Evolutionary conservation across 2,888 invertebrate genomes (phyloP), one percentile per base, ranked within the genome.

Genomic region (Pocota personata): DNA sequence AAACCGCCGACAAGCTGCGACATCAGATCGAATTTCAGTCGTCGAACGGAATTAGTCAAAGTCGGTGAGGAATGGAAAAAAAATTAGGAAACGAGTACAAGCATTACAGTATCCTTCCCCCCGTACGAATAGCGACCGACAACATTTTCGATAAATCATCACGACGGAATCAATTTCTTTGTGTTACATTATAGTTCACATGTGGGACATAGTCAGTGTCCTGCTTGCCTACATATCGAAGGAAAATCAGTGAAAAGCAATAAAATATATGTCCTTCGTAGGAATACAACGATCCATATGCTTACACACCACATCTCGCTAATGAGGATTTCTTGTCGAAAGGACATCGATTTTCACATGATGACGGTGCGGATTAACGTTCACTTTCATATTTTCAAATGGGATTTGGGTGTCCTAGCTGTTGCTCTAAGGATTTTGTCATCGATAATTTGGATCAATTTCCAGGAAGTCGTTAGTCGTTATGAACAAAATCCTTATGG

Each of bases 251-350:
- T 37, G 43, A 73, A 73, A 57, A 71, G 40, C 32, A 82, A 82
- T 64, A 55, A 67, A 69, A 57, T 75, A 4, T 27, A 8, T 58
- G 37, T 60, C 67, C 24, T 46, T 35, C 27, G 12, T 6, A 16
- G 7, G 24, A 40, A 30, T 24, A 43, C 43, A 48, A n/a, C 24
- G 24, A 16, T 62, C 78, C 73, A 83, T 78, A 83, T 83, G 78
- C 37, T 62, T 37, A 64, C 1, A n/a, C 2, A 6, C n/a, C 46
- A 52, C 73, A 67, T 62, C 60, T 64, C 69, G 73, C 83, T 83
- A 83, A 83, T 83, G 83, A 83, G 73, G 60, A 83, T 78, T 73
- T 73, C 73, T 83, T 35, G 73, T 57, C 35, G 67, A 73, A 78
- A 83, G 73, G 73, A 83, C 75, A 75, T 77, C 35, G 16, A 67